Evolutionary conservation across 2,113 vertebrate genomes (phyloP).

Genomic region (Pogonocichla stellata): DNA sequence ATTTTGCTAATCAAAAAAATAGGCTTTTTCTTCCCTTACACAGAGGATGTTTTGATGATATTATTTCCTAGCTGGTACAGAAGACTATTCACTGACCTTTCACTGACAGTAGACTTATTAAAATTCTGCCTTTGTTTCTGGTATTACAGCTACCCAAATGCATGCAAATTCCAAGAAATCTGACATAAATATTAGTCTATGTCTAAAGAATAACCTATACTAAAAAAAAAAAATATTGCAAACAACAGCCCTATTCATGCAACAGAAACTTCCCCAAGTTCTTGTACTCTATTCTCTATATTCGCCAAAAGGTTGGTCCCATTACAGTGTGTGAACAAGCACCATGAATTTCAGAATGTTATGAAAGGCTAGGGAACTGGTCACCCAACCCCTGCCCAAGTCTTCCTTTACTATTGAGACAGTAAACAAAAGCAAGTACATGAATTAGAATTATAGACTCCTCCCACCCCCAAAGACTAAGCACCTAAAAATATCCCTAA

Average conservation of each 20-base stretch:
- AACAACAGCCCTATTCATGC: not conserved
- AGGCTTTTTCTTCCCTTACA: not conserved
- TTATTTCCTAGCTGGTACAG: not conserved
- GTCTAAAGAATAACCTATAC: not conserved
- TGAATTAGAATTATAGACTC: not conserved
- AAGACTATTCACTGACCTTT: constrained; percentile 30
- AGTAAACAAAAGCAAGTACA: constrained; percentile 7
- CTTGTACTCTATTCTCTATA: not conserved
- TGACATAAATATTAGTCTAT: not conserved
- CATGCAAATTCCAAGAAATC: not conserved
- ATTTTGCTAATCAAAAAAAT: constrained; percentile 36
- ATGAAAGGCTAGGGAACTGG: not conserved
- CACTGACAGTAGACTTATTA: constrained; percentile 36
- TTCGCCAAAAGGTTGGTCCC: not conserved
- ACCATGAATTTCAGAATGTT: not conserved
- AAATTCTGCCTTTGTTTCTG: constrained; percentile 36
- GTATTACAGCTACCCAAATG: constrained; percentile 22
- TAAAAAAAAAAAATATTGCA: not conserved
- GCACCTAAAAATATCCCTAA: not conserved
- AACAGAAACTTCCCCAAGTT: not conserved
- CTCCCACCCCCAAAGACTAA: not conserved
- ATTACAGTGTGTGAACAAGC: not conserved
- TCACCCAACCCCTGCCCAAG: not conserved
- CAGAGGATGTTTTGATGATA: not conserved
- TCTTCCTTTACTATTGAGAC: not conserved